phyloP scores from a whole-genome alignment of 2,797 vertebrate species.

The Rhodeus uyekii region DNA sequence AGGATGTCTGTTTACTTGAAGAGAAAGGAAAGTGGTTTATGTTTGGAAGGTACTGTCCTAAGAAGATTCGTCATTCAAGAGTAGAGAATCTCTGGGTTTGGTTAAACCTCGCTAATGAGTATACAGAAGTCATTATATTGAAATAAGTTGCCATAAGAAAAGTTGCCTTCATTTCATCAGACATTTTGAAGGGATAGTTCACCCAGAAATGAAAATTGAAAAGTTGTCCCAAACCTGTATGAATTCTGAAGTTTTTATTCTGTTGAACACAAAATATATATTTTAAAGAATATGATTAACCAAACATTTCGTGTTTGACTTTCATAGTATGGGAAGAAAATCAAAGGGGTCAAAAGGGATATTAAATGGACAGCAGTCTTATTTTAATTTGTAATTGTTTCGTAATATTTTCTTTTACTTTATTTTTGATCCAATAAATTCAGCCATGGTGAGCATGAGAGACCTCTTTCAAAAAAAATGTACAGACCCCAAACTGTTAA shows the following conservation, averaged over 20 bases:
- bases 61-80: background rate
- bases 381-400: background rate
- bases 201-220: too few relatives aligned
- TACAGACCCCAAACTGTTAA: background rate
- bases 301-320: too few relatives aligned
- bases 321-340: too few relatives aligned
- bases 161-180: background rate
- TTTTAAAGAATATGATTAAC: too few relatives aligned
- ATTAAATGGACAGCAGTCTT: background rate
- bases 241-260: too few relatives aligned
- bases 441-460: background rate
- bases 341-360: too few relatives aligned
- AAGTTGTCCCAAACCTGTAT: too few relatives aligned
- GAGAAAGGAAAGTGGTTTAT: background rate
- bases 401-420: background rate
- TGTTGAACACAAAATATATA: too few relatives aligned
- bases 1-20: background rate
- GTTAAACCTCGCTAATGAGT: background rate
- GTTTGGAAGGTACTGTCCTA: background rate
- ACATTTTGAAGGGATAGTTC: background rate
- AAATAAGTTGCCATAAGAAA: background rate
- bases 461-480: background rate
- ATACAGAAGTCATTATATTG: background rate
- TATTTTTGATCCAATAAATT: background rate
- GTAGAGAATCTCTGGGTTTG: background rate